Evolutionary conservation across 2,888 invertebrate species (phyloP), one percentile per base, ranked within the genome.

Genomic region (Acholoe squamosa): DNA sequence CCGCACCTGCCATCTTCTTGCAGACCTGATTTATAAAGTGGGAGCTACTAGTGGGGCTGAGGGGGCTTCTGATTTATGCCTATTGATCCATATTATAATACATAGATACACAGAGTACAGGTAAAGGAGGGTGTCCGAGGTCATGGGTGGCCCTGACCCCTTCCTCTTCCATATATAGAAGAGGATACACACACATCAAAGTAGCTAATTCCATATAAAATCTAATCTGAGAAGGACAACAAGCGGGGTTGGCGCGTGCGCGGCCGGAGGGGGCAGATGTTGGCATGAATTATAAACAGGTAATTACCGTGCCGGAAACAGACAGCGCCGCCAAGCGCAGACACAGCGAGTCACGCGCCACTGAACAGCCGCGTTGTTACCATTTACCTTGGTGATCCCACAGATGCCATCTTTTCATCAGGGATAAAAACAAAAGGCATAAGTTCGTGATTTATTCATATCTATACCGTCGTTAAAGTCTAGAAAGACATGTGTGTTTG

Each of bases 231-330:
- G 71, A 33, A 10, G 80, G 22, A 43, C 1, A 28, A 28, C 86
- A 86, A 12, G 54, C 22, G 1, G 31, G 25, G 3, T 54, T 86
- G 86, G 86, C 86, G 54, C 86, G 56, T 52, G 86, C 16, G 0
- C 25, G 86, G 56, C 86, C 54, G 54, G 12, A 56, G 54, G 25
- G 84, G 54, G 56, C 86, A 86, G 86, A 56, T 86, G 86, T 86
- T 56, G 16, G 54, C 52, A 86, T 86, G 86, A 86, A 86, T 86
- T 86, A 86, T 86, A 52, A 52, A 86, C 86, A 54, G 56, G 52
- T 56, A 86, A 86, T 86, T 56, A 86, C 25, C 14, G 52, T 0
- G 86, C 28, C 28, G 86, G 86, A 86, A 54, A 28, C 80, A 25
- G 34, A 19, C 34, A 43, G 22, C 43, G 43, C 80, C 80, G 22